Evolutionary conservation across 2,797 vertebrate species (phyloP), one percentile per base, ranked within the genome.

Genomic region (Monodelphis domestica): DNA sequence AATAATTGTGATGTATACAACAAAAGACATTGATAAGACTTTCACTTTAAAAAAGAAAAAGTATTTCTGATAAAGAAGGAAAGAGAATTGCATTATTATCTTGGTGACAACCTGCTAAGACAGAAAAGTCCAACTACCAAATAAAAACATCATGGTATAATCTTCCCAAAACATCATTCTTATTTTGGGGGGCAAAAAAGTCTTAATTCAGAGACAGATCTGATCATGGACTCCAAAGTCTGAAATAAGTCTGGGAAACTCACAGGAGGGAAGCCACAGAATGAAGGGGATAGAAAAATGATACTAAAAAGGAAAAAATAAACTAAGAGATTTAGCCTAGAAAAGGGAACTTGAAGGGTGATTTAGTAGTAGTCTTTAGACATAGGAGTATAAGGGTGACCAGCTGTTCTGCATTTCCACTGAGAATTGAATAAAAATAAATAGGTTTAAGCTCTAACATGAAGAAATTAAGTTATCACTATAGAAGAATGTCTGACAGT

Each of bases 391-490:
- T 53, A 50, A 12, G 55, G 28, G 54, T 90, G n/a, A 89, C n/a
- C 57, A 84, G 53, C 14, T 91, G 90, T 54, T 94, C 94, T 89
- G 88, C 89, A 95, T 90, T 95, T 95, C 38, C 70, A 88, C 50
- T 59, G 59, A 89, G 29, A 54, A 14, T 87, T 53, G 70, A 92
- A 93, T 56, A 59, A 11, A 95, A 91, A 90, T 45, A 88, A 95
- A 89, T 53, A 38, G 53, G 28, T 11, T 78, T 94, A 50, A 51
- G 84, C 7, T 2, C 89, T 2, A 45, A n/a, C 52, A 51, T 17
- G 53, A 87, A 3, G 15, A 4, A 84, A 54, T 21, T 91, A 84
- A 84, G 70, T 84, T 84, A 84, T 70, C 38, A 15, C 52, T 29
- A 87, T 21, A 53, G 21, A 89, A 91, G 7, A 92, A 53, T 63